These are phyloP conservation scores for Pterocles gutturalis DNA, from an alignment of 2,113 vertebrate species.

Conservation along the genomic window DNA sequence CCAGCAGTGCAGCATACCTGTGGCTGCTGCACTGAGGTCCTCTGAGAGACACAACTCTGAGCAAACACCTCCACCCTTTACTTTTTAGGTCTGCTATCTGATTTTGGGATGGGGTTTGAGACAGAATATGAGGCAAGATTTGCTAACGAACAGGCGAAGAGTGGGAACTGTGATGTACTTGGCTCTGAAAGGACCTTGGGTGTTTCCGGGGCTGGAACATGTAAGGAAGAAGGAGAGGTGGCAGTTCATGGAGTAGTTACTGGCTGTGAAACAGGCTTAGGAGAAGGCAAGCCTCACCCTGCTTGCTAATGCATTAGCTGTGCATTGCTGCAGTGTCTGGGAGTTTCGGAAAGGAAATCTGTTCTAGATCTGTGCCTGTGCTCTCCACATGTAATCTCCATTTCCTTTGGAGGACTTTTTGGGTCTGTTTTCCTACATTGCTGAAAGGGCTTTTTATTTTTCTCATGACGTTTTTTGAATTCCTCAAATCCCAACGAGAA, in stretches of 20 bases:
- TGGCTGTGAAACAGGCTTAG: background rate
- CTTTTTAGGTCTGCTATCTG: background rate
- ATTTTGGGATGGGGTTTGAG: background rate
- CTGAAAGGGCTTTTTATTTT: background rate
- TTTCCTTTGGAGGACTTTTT: background rate
- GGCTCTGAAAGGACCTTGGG: background rate
- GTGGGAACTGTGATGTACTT: background rate
- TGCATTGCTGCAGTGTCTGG: background rate
- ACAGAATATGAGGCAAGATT: background rate
- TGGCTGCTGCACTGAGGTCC: background rate
- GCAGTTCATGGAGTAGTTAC: background rate
- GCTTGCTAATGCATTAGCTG: background rate
- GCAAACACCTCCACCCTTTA: background rate
- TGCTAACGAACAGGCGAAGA: accelerated
- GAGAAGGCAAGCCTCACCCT: background rate
- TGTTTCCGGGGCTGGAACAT: background rate
- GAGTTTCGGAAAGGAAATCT: background rate
- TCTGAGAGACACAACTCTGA: background rate
- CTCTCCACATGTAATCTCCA: background rate
- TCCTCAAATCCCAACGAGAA: background rate
- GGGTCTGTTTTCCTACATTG: background rate
- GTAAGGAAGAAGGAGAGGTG: background rate
- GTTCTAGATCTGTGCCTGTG: background rate
- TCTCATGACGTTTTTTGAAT: background rate
- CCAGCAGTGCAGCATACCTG: background rate